Evolutionary conservation across 2,113 vertebrate genomes (phyloP).

Genomic region (Campylorhamphus procurvoides): DNA sequence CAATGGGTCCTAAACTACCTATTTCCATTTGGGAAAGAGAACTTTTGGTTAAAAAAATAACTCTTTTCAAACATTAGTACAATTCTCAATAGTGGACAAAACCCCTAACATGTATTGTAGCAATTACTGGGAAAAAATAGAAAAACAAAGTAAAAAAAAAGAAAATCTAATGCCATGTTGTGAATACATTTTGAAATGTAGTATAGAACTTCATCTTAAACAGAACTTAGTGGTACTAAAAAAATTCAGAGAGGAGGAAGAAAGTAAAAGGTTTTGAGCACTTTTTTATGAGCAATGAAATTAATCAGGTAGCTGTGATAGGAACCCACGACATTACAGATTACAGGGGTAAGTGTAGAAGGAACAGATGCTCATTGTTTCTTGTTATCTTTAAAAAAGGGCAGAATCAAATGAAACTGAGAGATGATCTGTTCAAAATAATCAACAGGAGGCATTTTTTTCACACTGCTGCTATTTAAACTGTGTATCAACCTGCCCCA

Average conservation of each 20-base stretch:
- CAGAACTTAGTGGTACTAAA: background rate
- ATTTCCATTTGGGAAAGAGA: background rate
- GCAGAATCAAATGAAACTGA: background rate
- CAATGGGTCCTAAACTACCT: background rate
- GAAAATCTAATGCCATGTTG: background rate
- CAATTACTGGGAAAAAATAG: background rate
- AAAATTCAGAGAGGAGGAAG: background rate
- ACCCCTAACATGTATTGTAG: fast-evolving
- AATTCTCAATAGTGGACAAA: background rate
- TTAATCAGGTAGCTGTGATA: background rate
- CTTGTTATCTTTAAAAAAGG: background rate
- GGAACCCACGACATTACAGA: background rate
- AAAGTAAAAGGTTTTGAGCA: background rate
- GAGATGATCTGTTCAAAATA: background rate
- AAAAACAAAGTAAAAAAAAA: background rate
- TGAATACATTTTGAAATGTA: background rate
- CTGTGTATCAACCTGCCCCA: background rate
- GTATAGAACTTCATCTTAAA: background rate
- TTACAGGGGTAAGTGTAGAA: background rate
- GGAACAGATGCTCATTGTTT: background rate
- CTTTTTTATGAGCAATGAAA: background rate
- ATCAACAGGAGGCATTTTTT: background rate
- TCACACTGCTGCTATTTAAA: background rate
- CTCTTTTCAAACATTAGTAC: background rate
- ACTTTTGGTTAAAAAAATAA: background rate